A percentile compares a stretch with the other conserved stretches of the same genome.
Evolutionary conservation across 2,888 invertebrate genomes (phyloP).

Genomic region (Peribatodes rhomboidaria): DNA sequence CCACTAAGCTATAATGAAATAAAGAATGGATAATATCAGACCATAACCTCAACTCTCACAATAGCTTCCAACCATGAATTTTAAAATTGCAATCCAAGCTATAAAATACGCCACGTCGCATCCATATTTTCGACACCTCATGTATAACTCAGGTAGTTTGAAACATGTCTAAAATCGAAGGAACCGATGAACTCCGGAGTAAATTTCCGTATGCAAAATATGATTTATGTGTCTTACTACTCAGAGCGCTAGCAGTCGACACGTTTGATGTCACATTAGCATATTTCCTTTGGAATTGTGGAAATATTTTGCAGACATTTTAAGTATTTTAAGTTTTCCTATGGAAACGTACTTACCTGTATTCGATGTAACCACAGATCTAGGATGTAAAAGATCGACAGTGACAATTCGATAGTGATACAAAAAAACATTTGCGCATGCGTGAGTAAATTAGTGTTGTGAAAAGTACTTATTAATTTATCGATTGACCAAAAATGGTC

Average conservation of each 20-base stretch:
- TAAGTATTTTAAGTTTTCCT: no score
- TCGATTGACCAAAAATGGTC: no score
- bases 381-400: no score
- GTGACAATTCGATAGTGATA: no score
- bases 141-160: conserved; percentile 52
- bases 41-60: not conserved
- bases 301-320: conserved; percentile 9
- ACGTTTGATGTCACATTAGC: conserved; percentile 56
- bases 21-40: not conserved
- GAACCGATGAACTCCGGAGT: conserved; percentile 70
- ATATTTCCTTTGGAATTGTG: conserved; percentile 40
- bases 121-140: conserved; percentile 41
- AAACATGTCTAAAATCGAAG: conserved; percentile 70
- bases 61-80: not conserved
- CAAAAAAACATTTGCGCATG: no score
- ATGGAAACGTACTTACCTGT: no score
- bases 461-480: no score
- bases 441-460: no score
- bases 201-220: conserved; percentile 71
- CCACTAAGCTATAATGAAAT: no score
- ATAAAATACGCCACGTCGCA: conserved; percentile 28
- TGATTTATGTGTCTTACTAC: conserved; percentile 75
- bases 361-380: no score
- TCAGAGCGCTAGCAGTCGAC: conserved; percentile 48
- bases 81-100: not conserved